These are phyloP conservation scores for Trichechus manatus DNA, from an alignment of 2,113 vertebrate genomes.

Conservation along the genomic window DNA sequence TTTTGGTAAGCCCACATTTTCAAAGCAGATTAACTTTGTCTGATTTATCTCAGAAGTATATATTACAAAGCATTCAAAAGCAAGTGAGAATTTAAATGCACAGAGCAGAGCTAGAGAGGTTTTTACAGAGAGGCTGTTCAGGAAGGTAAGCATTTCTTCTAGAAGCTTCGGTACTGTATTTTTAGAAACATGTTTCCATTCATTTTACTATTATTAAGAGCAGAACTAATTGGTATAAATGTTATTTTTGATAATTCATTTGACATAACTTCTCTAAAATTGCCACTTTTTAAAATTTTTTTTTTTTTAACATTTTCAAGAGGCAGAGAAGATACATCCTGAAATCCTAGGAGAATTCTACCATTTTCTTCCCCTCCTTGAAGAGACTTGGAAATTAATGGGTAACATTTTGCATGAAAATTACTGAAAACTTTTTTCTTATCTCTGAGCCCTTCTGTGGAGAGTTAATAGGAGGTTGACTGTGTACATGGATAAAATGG, in stretches of 20 bases:
- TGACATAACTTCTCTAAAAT: conserved; percentile 50
- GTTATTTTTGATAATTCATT: conserved; percentile 48
- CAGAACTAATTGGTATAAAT: neutral
- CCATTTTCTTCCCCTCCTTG: conserved; percentile 40
- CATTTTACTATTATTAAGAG: conserved; percentile 33
- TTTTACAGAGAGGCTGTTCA: neutral
- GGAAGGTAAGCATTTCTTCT: conserved; percentile 66
- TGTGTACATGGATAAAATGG: conserved; percentile 71
- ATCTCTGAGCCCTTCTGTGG: conserved; percentile 62
- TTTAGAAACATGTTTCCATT: conserved; percentile 55
- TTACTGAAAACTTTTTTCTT: conserved; percentile 56
- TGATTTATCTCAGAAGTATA: conserved; percentile 72
- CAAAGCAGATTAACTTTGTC: conserved; percentile 75
- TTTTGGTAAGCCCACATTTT: conserved; percentile 79
- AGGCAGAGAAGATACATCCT: conserved; percentile 18
- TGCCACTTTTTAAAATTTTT: neutral
- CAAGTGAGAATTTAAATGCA: conserved; percentile 31
- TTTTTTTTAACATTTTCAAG: conserved; percentile 52
- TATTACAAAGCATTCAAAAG: conserved; percentile 59
- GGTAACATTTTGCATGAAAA: conserved; percentile 54
- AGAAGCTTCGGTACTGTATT: conserved; percentile 39
- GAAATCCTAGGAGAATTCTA: conserved; percentile 33
- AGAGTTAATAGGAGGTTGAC: conserved; percentile 71
- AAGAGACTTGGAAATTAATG: conserved; percentile 65
- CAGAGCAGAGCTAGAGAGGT: conserved; percentile 23